Base-by-base conservation (phyloP, 2,888 invertebrate species). In the Peribatodes rhomboidaria region DNA sequence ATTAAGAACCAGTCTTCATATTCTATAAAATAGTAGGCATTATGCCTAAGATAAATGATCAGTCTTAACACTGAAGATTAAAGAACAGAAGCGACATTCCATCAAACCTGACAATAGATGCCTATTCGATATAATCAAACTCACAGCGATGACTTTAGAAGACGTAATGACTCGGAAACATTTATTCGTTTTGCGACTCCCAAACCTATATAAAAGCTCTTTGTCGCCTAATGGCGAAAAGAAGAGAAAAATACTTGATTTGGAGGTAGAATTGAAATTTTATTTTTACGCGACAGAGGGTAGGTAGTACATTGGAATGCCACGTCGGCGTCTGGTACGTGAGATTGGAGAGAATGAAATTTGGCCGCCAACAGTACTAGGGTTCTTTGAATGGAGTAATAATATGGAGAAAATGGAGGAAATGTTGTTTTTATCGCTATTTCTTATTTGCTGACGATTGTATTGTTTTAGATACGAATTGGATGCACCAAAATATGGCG, bases 301-400 rank as follows among this genome's bases (percentile, higher is more conserved):
- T 70, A 55, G 39, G 54, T 70, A 27, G 27, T 27, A 71, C 73
- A 75, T 77, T 73, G 71, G 70, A 77, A 81, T 76, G 71, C 77
- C 49, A 65, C 58, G 67, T 70, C 62, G 70, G 74, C 68, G 70
- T 69, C 71, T 70, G 70, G 74, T 69, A 72, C 74, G 73, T 76
- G 68, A 69, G 72, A 77, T 76, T 72, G 75, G 68, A 56, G 54
- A 60, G 75, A 80, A 80, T 80, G 75, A 77, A 81, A 81, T 81
- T 81, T 73, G 65, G 73, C 59, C 61, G 54, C 56, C 61, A 49
- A 59, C 35, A n/a, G 64, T 8, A 31, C 37, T 41, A 18, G 41
- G 58, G 50, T 56, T 61, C 22, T 44, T 53, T 52, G 44, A 52
- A 62, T 44, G 42, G 16, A 56, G 18, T 61, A 41, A 55, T 42